Evolutionary conservation across 2,797 vertebrate genomes (phyloP).

Genomic region (Eremophila alpestris): DNA sequence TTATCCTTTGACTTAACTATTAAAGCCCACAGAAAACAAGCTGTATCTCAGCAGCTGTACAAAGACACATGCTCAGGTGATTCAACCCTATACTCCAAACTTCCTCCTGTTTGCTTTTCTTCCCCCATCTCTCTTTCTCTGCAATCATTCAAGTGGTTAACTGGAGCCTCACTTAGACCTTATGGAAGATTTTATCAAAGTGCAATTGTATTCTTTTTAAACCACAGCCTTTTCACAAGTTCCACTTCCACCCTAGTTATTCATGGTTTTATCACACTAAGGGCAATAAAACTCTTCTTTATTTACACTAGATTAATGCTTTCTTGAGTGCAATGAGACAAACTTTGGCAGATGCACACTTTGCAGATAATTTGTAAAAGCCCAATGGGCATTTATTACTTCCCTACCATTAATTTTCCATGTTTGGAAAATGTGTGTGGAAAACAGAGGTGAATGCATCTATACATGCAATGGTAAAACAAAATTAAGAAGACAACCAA

Average conservation of each 20-base stretch:
- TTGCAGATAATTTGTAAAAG: neutral
- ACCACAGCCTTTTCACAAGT: neutral
- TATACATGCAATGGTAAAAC: neutral
- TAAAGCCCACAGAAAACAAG: neutral
- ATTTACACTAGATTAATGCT: neutral
- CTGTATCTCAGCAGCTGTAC: neutral
- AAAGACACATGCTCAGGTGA: neutral
- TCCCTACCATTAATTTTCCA: neutral
- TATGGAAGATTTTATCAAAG: neutral
- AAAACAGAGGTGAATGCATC: neutral
- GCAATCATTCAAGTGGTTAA: neutral
- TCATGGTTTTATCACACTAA: neutral
- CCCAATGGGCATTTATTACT: neutral
- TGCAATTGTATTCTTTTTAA: neutral
- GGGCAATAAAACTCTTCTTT: conserved; percentile 4
- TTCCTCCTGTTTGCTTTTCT: neutral
- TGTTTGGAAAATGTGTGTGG: neutral
- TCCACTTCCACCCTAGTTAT: neutral
- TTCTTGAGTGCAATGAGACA: neutral
- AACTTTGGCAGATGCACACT: neutral
- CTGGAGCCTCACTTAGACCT: neutral
- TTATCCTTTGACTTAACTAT: neutral
- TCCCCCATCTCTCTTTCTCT: neutral
- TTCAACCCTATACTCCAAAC: neutral
- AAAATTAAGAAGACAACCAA: neutral